phyloP scores from a whole-genome alignment of 2,888 invertebrate species.

The Adelphocoris suturalis region DNA sequence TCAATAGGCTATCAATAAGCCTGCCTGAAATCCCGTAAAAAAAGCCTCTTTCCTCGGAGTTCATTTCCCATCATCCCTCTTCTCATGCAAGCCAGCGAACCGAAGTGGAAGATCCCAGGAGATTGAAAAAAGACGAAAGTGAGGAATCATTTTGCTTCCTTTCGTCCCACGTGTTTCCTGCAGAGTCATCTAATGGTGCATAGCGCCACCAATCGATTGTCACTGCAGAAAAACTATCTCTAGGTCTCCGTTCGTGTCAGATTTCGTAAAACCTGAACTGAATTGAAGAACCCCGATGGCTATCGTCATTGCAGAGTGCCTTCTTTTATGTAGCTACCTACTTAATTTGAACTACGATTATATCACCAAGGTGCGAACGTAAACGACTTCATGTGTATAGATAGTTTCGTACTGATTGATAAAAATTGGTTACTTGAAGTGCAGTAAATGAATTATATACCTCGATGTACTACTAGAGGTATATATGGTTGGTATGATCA shows the following conservation, averaged over 20 bases:
- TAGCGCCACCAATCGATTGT: constrained; percentile 54
- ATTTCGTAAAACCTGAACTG: not conserved
- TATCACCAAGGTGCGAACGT: too few species aligned
- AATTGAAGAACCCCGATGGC: too few species aligned
- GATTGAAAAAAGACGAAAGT: constrained; percentile 31
- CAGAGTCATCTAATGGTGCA: constrained; percentile 47
- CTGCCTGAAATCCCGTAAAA: not conserved
- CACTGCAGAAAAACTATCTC: constrained; percentile 42
- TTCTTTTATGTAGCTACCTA: too few species aligned
- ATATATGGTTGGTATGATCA: too few species aligned
- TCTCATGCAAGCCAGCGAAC: not conserved
- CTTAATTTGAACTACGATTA: too few species aligned
- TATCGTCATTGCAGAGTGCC: too few species aligned
- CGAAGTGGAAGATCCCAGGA: not conserved
- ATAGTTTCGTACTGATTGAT: too few species aligned
- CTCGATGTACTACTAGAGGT: too few species aligned
- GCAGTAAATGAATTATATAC: too few species aligned
- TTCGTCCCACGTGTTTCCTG: constrained; percentile 59
- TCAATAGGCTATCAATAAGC: constrained; percentile 18
- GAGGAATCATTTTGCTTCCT: constrained; percentile 43
- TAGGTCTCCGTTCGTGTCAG: not conserved
- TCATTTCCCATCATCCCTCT: constrained; percentile 16
- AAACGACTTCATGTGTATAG: too few species aligned
- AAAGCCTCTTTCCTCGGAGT: not conserved
- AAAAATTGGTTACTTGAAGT: too few species aligned